Conservation (phyloP, 1,140 invertebrate genomes). For the Apocrypta bakeri region DNA sequence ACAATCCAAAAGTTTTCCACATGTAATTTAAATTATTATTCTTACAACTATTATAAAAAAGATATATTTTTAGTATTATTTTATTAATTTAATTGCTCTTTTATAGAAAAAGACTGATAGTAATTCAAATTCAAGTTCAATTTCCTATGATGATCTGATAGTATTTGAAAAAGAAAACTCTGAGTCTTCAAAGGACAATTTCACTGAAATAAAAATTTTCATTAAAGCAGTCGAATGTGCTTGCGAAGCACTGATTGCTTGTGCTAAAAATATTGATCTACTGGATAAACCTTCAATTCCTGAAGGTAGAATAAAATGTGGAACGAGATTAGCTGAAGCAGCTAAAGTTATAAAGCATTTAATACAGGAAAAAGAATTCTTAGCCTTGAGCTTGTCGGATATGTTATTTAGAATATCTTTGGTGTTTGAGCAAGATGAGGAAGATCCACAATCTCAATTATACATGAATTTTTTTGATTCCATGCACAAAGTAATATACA, state of each 20-base stretch:
- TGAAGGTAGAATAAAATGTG: constrained; percentile 82
- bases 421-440: constrained; percentile 65
- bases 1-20: not conserved
- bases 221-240: constrained; percentile 69
- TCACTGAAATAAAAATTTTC: constrained; percentile 56
- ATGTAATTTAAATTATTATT: not conserved
- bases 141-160: not conserved
- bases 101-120: not conserved
- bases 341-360: constrained; percentile 70
- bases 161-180: not conserved
- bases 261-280: constrained; percentile 76
- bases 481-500: constrained; percentile 64
- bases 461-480: constrained; percentile 75
- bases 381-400: constrained; percentile 55
- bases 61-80: not conserved
- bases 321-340: constrained; percentile 76
- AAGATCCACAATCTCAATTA: constrained; percentile 70
- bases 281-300: constrained; percentile 79
- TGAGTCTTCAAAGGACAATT: not conserved
- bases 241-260: constrained; percentile 75
- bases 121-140: not conserved
- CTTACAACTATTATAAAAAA: not conserved
- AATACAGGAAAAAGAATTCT: constrained; percentile 56
- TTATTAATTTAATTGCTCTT: no score
- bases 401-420: constrained; percentile 64